Conservation (phyloP, 2,797 vertebrate genomes). For the Serranus cabrilla region DNA sequence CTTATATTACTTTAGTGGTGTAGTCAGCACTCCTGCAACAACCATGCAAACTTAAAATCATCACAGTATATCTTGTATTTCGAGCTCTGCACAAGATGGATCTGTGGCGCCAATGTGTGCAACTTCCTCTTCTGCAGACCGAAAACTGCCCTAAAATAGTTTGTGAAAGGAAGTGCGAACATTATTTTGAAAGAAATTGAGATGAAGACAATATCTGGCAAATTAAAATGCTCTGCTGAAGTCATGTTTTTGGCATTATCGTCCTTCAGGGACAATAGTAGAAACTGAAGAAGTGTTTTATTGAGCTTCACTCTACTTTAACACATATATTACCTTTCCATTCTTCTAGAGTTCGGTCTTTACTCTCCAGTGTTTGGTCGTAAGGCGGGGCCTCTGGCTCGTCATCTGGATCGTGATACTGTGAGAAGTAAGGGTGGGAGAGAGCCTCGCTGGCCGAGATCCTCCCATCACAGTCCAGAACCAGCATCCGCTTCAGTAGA, state of each 20-base stretch:
- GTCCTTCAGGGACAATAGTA: background rate
- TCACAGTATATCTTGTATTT: background rate
- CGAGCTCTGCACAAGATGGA: constrained; percentile 2
- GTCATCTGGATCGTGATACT: constrained; percentile 97
- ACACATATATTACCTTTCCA: constrained; percentile 91
- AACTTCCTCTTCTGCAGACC: constrained; percentile 4
- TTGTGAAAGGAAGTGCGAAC: constrained; percentile 1
- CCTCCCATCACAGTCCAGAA: constrained; percentile 96
- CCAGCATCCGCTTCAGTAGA: constrained; percentile 95
- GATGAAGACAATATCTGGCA: background rate
- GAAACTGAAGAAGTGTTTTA: background rate
- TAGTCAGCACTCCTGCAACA: constrained; percentile 16
- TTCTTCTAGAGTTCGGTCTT: constrained; percentile 94
- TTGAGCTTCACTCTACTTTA: background rate
- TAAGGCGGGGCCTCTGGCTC: constrained; percentile 95
- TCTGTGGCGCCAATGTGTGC: background rate
- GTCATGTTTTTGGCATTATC: background rate
- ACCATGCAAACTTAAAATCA: constrained; percentile 1
- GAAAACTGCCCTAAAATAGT: background rate
- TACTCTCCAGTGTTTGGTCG: constrained; percentile 94
- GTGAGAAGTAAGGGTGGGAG: constrained; percentile 95
- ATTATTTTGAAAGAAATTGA: background rate
- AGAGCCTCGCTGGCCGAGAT: constrained; percentile 94
- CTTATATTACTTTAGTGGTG: background rate
- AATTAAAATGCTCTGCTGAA: background rate